Evolutionary conservation across 2,888 invertebrate species (phyloP).

Genomic region (Agrochola macilenta): DNA sequence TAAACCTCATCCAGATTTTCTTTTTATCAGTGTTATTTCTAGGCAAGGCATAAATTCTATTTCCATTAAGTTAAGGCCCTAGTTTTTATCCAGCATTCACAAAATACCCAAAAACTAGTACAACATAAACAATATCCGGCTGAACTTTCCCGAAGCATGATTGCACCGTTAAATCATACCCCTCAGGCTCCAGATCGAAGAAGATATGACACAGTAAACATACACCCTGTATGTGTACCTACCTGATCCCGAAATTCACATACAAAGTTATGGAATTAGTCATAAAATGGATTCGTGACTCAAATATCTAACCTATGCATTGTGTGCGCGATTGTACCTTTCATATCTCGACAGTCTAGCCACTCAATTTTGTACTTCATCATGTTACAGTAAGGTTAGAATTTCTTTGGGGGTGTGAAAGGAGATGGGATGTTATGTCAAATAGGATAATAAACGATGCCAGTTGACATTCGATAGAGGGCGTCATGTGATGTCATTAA

Average conservation of each 20-base stretch:
- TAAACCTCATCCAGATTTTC: too few species aligned
- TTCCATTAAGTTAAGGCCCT: background rate
- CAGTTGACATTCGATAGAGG: constrained; percentile 90
- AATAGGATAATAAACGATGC: constrained; percentile 75
- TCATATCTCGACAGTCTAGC: constrained; percentile 28
- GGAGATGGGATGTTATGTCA: constrained; percentile 61
- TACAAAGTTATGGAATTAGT: constrained; percentile 91
- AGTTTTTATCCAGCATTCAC: constrained; percentile 1
- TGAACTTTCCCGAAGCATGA: constrained; percentile 71
- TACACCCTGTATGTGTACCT: constrained; percentile 72
- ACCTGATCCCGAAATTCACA: constrained; percentile 90
- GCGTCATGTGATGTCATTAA: constrained; percentile 89
- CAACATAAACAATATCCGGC: constrained; percentile 58
- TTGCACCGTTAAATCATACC: constrained; percentile 83
- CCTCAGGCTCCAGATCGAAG: constrained; percentile 77
- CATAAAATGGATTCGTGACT: constrained; percentile 91
- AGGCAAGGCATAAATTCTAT: background rate
- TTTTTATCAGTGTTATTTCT: background rate
- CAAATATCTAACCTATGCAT: constrained; percentile 89
- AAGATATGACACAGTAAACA: constrained; percentile 87
- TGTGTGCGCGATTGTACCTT: constrained; percentile 61
- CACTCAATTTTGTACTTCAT: constrained; percentile 62
- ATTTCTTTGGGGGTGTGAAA: constrained; percentile 20
- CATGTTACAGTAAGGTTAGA: rapidly evolving
- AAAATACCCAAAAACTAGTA: constrained; percentile 57